Conservation (phyloP, 2,797 vertebrate species). For the Poecilia gillii region DNA sequence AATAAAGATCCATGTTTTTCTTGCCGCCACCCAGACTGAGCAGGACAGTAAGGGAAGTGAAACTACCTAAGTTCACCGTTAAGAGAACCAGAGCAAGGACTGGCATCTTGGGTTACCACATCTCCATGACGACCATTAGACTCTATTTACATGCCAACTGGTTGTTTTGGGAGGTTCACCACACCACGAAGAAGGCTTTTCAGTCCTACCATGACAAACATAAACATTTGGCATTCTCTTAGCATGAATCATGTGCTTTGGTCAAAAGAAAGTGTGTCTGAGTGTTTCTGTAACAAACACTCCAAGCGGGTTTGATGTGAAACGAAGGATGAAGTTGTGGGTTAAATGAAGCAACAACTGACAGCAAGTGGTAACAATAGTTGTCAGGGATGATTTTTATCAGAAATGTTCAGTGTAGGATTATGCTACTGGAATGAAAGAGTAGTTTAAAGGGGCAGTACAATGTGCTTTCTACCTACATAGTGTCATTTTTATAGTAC, state of each 20-base stretch:
- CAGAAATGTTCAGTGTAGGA: neutral
- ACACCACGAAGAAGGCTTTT: neutral
- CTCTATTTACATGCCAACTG: neutral
- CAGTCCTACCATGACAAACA: neutral
- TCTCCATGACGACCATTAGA: neutral
- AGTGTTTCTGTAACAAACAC: neutral
- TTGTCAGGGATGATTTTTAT: neutral
- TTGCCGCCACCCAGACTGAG: neutral
- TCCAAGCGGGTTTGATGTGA: neutral
- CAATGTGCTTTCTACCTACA: too few relatives aligned
- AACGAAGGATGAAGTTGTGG: neutral
- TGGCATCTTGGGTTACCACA: neutral
- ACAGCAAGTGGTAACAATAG: neutral
- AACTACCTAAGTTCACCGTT: neutral
- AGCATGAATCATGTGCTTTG: neutral
- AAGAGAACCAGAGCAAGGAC: neutral
- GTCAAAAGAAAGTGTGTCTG: neutral
- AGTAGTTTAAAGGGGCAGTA: neutral
- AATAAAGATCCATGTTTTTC: neutral
- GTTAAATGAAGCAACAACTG: neutral
- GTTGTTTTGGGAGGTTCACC: neutral
- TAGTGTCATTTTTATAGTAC: too few relatives aligned
- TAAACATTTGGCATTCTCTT: neutral
- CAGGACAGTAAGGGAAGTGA: neutral
- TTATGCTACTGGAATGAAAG: slow-evolving; percentile 1